Evolutionary conservation across 2,888 invertebrate species (phyloP), one percentile per base, ranked within the genome.

Genomic region (Elgonia sp.): DNA sequence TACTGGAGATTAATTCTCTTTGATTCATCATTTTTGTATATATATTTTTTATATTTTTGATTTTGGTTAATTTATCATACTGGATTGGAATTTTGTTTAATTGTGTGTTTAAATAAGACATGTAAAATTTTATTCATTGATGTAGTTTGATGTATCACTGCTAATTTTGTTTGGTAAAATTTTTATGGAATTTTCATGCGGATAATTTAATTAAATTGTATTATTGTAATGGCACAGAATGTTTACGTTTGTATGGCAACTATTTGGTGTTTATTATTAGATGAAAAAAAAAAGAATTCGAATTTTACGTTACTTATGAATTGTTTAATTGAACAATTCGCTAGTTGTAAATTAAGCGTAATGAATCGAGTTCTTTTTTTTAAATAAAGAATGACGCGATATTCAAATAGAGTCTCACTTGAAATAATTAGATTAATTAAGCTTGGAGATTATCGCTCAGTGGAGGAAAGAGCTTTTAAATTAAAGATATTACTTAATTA

Each of bases 401-500:
- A 65, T 20, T 77, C 40, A 55, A 65, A 77, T 55, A 40, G 55
- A 40, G 55, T 77, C 16, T 39, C 53, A 65, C 55, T 65, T 39
- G 77, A 55, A 77, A 77, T 62, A 40, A 53, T 65, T 65, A 77
- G 65, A 53, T 77, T 53, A 65, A 77, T 77, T 65, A 40, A 65
- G 55, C 65, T 65, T 37, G 53, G 53, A 39, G 63, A 77, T 77
- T 65, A 65, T 65, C n/a, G 18, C 53, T 20, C 65, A n/a, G 55
- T 40, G n/a, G 50, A 50, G 7, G 63, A 39, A 16, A 37, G 21
- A 55, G 39, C 55, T 77, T 77, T 77, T 50, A 65, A 55, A 77
- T 77, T 77, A 55, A 53, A 77, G 42, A 69, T 55, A 79, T 69
- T 79, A 57, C 67, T 79, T 79, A 57, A 79, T 79, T 69, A 69